Conservation (phyloP, 2,888 invertebrate genomes). For the Muscina levida region DNA sequence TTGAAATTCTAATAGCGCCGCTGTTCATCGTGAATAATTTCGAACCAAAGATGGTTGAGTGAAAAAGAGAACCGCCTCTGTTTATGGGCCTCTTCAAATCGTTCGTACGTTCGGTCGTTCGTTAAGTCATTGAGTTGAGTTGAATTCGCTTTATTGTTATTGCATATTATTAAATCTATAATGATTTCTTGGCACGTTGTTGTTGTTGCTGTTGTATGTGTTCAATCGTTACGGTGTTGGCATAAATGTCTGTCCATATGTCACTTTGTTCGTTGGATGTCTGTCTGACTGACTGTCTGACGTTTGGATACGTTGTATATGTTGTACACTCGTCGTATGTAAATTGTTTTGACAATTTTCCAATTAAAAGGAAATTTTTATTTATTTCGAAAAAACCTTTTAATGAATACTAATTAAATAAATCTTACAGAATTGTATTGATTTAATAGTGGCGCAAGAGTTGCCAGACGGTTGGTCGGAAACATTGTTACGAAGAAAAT, state of each 20-base stretch:
- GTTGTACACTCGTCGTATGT: neutral
- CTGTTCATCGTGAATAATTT: constrained; percentile 44
- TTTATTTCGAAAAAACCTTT: constrained; percentile 50
- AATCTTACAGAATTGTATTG: constrained; percentile 27
- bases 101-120: too few relatives aligned
- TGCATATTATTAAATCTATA: constrained; percentile 51
- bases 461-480: too few relatives aligned
- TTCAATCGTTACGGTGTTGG: too few relatives aligned
- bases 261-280: too few relatives aligned
- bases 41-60: constrained; percentile 20
- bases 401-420: constrained; percentile 64
- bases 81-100: constrained; percentile 40
- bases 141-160: constrained; percentile 4
- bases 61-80: constrained; percentile 57
- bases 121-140: too few relatives aligned
- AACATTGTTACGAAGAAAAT: too few relatives aligned
- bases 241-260: too few relatives aligned
- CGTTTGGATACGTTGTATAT: constrained; percentile 24
- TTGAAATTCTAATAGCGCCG: constrained; percentile 63
- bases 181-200: constrained; percentile 65
- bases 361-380: constrained; percentile 58
- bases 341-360: constrained; percentile 50
- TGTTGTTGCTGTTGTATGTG: constrained; percentile 14
- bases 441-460: constrained; percentile 19
- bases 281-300: too few relatives aligned